Conservation (phyloP, 2,888 invertebrate species). For the Tachina lurida region DNA sequence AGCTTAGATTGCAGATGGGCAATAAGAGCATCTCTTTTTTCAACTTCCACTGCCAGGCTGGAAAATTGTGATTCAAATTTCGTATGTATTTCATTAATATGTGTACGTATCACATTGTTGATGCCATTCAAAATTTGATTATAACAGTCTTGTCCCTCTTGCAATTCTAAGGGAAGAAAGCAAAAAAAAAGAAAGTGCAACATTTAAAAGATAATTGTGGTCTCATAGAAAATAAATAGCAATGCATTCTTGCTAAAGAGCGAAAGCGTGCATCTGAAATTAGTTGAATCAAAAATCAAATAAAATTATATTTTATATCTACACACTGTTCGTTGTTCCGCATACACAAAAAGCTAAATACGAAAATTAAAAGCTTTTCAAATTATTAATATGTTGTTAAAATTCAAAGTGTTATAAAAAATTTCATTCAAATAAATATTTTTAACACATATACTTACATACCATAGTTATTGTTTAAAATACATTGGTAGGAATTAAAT, state of each 20-base stretch:
- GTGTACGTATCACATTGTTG: conserved; percentile 91
- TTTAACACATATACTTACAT: conserved; percentile 1
- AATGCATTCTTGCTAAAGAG: not conserved
- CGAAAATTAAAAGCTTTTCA: conserved; percentile 59
- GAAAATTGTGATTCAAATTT: conserved; percentile 89
- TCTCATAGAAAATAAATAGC: not conserved
- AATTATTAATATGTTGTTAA: conserved; percentile 27
- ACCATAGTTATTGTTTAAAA: not conserved
- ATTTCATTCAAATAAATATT: conserved; percentile 1
- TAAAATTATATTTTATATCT: conserved; percentile 2
- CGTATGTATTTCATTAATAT: conserved; percentile 88
- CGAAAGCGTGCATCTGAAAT: conserved; percentile 23
- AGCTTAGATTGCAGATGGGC: conserved; percentile 89
- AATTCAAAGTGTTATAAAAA: conserved; percentile 21
- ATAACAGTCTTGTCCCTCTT: conserved; percentile 91
- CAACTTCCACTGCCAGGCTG: conserved; percentile 91
- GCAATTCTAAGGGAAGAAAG: conserved; percentile 83
- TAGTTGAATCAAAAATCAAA: conserved; percentile 5
- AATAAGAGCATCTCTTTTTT: conserved; percentile 91
- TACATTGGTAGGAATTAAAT: not conserved
- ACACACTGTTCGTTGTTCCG: conserved; percentile 28
- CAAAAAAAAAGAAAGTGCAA: not conserved
- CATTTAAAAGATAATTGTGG: not conserved
- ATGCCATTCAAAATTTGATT: conserved; percentile 91
- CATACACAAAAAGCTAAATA: conserved; percentile 16